A percentile compares a stretch with the other conserved stretches of the same genome.
Evolutionary conservation across 1,140 invertebrate species (phyloP).

Genomic region (Planococcus citri): DNA sequence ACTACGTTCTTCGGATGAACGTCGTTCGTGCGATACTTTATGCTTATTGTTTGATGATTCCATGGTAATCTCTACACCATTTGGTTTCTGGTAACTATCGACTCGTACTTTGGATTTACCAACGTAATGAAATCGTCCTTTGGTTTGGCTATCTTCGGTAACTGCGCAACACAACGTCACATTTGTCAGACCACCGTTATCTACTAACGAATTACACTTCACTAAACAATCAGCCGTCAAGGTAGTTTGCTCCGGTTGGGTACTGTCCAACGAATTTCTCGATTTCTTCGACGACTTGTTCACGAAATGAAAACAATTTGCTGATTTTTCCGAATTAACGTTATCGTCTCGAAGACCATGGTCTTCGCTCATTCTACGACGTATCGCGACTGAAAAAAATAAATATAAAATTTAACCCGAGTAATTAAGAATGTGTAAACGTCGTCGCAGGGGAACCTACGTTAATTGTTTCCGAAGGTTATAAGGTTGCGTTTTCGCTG

Average conservation of each 20-base stretch:
- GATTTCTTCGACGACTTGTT: constrained; percentile 1
- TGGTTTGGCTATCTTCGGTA: constrained; percentile 26
- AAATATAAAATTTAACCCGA: not conserved
- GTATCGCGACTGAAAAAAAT: not conserved
- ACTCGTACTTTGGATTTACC: constrained; percentile 21
- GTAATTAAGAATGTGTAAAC: too few relatives aligned
- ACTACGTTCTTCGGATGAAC: not conserved
- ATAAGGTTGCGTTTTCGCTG: not conserved
- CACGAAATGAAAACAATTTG: not conserved
- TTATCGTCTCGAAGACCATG: not conserved
- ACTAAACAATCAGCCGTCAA: not conserved
- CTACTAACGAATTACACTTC: not conserved
- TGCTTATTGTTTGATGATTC: constrained; percentile 31
- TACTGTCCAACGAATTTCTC: not conserved
- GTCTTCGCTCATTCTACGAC: not conserved
- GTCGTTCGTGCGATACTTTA: constrained; percentile 29
- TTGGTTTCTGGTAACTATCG: constrained; percentile 23
- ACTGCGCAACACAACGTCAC: constrained; percentile 30
- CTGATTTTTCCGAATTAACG: not conserved
- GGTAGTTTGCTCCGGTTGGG: not conserved
- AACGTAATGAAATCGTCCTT: constrained; percentile 1
- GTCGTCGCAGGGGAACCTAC: not conserved
- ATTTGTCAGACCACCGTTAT: constrained; percentile 26
- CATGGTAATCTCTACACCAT: constrained; percentile 28
- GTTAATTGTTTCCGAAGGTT: not conserved